These are phyloP conservation scores for Vultur gryphus DNA, from an alignment of 2,797 vertebrate genomes.

Conservation along the genomic window DNA sequence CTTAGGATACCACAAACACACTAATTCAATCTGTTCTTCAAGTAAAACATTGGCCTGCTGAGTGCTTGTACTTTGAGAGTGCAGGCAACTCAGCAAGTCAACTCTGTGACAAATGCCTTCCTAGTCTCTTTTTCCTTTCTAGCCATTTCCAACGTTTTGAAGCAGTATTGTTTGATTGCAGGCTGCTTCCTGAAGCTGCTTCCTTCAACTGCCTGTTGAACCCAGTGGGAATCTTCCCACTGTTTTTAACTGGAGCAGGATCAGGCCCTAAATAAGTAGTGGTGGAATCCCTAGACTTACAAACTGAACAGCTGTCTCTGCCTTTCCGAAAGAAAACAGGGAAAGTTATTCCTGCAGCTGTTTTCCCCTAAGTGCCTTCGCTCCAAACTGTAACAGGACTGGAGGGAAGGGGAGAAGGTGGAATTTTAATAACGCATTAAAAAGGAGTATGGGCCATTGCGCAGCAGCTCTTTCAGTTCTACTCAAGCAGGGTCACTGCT, in stretches of 20 bases:
- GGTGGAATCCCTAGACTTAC: constrained; percentile 5
- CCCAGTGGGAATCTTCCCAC: background rate
- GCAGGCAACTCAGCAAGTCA: constrained; percentile 1
- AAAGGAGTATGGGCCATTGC: constrained; percentile 40
- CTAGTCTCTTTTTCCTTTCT: background rate
- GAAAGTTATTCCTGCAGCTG: constrained; percentile 59
- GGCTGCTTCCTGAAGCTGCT: constrained; percentile 24
- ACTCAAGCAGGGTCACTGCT: constrained; percentile 52
- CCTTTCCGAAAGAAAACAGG: constrained; percentile 18
- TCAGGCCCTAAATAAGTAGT: background rate
- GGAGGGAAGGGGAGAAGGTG: constrained; percentile 44
- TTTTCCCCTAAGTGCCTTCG: constrained; percentile 41
- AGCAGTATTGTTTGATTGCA: background rate
- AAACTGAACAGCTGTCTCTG: constrained; percentile 32
- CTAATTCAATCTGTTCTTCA: background rate
- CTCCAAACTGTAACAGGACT: constrained; percentile 38
- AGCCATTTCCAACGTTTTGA: background rate
- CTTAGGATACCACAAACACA: background rate
- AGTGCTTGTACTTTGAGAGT: background rate
- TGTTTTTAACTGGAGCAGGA: background rate
- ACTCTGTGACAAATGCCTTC: constrained; percentile 15
- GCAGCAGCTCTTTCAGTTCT: constrained; percentile 50
- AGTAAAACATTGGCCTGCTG: background rate
- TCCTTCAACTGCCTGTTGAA: constrained; percentile 1
- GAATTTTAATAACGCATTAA: constrained; percentile 63